Base-by-base conservation (phyloP, 2,888 invertebrate species). In the Hydriomena furcata region DNA sequence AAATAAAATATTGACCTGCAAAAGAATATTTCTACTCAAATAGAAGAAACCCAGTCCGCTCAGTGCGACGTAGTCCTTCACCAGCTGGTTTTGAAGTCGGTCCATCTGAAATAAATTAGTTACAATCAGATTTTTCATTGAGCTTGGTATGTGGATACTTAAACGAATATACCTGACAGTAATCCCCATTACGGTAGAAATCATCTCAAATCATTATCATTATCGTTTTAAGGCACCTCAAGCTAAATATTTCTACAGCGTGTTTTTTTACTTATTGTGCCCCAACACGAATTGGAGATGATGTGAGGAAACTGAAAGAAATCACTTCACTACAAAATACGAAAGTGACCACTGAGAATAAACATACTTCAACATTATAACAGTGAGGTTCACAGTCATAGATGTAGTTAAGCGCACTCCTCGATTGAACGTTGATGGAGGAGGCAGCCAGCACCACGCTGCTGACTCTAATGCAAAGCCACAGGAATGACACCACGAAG, bases 281-380 rank as follows among this genome's bases (percentile, higher is more conserved):
- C n/a, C n/a, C n/a, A n/a, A n/a, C n/a, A n/a, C n/a, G n/a, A n/a
- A n/a, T n/a, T n/a, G n/a, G n/a, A n/a, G n/a, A n/a, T n/a, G n/a
- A n/a, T n/a, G n/a, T n/a, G n/a, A n/a, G n/a, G n/a, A n/a, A n/a
- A n/a, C n/a, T n/a, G n/a, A n/a, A n/a, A n/a, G n/a, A n/a, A n/a
- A n/a, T n/a, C n/a, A n/a, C n/a, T n/a, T n/a, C n/a, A n/a, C n/a
- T n/a, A n/a, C n/a, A 7, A 23, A 67, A 74, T 12, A 37, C 45
- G 3, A n/a, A n/a, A n/a, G n/a, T n/a, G n/a, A n/a, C n/a, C n/a
- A n/a, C n/a, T n/a, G n/a, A n/a, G n/a, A n/a, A n/a, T n/a, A n/a
- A n/a, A n/a, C n/a, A n/a, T 63, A 93, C 93, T 86, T 94, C 93
- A 34, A 89, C 74, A 55, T 92, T 92, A 61, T 92, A 94, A 43